Evolutionary conservation across 2,113 vertebrate species (phyloP).

Genomic region (Spheniscus mendiculus): DNA sequence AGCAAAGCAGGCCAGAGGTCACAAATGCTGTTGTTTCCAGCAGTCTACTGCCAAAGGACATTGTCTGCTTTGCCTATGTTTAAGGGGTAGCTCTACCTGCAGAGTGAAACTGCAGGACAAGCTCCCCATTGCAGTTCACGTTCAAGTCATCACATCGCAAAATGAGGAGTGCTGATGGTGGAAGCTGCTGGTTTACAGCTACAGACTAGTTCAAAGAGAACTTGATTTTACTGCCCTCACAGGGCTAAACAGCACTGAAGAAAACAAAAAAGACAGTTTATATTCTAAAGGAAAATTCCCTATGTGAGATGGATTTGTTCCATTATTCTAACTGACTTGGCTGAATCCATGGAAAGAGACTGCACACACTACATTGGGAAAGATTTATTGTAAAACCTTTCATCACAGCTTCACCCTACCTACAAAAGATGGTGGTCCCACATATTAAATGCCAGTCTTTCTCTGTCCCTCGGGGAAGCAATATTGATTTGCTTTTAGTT

Average conservation of each 20-base stretch:
- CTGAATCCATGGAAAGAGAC: background rate
- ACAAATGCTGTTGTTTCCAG: background rate
- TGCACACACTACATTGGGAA: background rate
- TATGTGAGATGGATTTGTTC: background rate
- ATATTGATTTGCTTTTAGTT: conserved; percentile 36
- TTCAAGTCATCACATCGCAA: background rate
- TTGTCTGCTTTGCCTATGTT: background rate
- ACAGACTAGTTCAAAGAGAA: background rate
- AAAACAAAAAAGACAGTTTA: background rate
- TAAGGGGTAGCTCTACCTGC: background rate
- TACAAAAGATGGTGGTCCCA: background rate
- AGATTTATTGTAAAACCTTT: background rate
- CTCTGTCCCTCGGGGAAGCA: background rate
- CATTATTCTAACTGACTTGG: background rate
- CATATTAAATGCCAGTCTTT: background rate
- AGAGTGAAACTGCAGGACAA: background rate
- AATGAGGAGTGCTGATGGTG: background rate
- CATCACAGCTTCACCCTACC: background rate
- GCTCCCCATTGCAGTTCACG: background rate
- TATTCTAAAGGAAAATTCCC: background rate
- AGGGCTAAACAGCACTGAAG: background rate
- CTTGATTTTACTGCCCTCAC: background rate
- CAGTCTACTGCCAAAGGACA: background rate
- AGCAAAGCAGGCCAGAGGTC: background rate
- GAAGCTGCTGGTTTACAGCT: background rate